Conservation (phyloP, 30 jellyfish, hydroid and myxozoan genomes). For the Phacellophora camtschatica region DNA sequence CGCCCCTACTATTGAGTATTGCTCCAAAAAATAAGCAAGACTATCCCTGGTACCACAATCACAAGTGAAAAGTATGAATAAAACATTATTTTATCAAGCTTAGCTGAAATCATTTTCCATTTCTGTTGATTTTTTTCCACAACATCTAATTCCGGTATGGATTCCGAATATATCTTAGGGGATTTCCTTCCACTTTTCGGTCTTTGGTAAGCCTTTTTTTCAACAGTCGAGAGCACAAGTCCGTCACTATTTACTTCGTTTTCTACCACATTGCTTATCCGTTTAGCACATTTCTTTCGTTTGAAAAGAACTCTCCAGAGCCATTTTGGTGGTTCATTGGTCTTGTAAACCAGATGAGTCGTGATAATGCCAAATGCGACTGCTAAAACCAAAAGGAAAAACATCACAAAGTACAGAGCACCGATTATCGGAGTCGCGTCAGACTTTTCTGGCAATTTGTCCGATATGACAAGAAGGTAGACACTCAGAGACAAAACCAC, state of each 20-base stretch:
- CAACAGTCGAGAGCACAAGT: neutral
- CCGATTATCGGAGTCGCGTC: slow-evolving; percentile 85
- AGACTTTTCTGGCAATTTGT: slow-evolving; percentile 86
- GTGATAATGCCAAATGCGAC: slow-evolving; percentile 34
- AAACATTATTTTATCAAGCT: slow-evolving; percentile 32
- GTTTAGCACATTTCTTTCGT: neutral
- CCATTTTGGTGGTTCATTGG: slow-evolving; percentile 51
- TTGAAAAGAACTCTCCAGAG: slow-evolving; percentile 32
- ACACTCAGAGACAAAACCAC: slow-evolving; percentile 79
- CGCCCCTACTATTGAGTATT: too few relatives aligned
- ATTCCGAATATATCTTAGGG: neutral
- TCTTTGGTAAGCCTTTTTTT: neutral
- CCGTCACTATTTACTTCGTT: slow-evolving; percentile 25
- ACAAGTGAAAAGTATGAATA: slow-evolving; percentile 18
- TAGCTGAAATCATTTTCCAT: slow-evolving; percentile 34
- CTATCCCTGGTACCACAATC: slow-evolving; percentile 16
- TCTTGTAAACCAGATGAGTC: slow-evolving; percentile 39
- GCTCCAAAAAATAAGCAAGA: too few relatives aligned
- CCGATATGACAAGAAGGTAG: slow-evolving; percentile 85
- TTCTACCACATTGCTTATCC: neutral
- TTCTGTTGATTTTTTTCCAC: slow-evolving; percentile 40
- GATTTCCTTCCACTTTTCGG: neutral
- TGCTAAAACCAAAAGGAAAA: slow-evolving; percentile 48
- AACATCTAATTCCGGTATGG: slow-evolving; percentile 22
- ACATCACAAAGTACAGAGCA: slow-evolving; percentile 52